Evolutionary conservation across 2,797 vertebrate genomes (phyloP), one percentile per base, ranked within the genome.

Genomic region (Zenarchopterus dispar): DNA sequence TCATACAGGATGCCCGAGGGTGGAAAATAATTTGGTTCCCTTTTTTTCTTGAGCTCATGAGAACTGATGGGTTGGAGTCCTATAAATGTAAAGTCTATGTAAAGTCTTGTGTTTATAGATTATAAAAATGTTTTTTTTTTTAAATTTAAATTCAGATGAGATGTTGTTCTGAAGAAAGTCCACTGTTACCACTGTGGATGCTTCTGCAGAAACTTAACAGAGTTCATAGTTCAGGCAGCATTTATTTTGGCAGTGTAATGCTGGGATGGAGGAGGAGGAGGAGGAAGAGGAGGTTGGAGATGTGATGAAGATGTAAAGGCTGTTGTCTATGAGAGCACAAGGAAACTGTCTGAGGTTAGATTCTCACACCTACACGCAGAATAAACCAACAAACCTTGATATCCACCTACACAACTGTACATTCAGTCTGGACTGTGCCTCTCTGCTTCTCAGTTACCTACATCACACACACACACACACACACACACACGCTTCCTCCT

Each of bases 371-470:
- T 67, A 83, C 84, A 76, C 73, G 45, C 69, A 24, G 50, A 70
- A 57, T 28, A 51, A 77, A 60, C 54, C 72, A 75, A 62, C 59
- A 84, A 80, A 81, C 80, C 85, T 79, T 75, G 53, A 73, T 61
- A 59, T 70, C 81, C 86, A 68, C 89, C 84, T 65, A 88, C 89
- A 81, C 74, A 4, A 57, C 72, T 68, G 66, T 63, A 70, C 54
- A 70, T 49, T 47, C 75, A 76, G 54, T 61, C 62, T 76, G 70
- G 47, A 65, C 54, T 59, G 13, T 16, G 13, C 11, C 55, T 57
- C 36, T 46, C 65, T 58, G 59, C 52, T 43, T 41, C 64, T 69
- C 28, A 10, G 64, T 53, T 56, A 47, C 57, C 57, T 47, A 23
- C 65, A 62, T 48, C 36, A 17, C 59, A 36, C 45, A 64, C 54